Evolutionary conservation across 2,797 vertebrate genomes (phyloP), one percentile per base, ranked within the genome.

Genomic region (Echeneis naucrates): DNA sequence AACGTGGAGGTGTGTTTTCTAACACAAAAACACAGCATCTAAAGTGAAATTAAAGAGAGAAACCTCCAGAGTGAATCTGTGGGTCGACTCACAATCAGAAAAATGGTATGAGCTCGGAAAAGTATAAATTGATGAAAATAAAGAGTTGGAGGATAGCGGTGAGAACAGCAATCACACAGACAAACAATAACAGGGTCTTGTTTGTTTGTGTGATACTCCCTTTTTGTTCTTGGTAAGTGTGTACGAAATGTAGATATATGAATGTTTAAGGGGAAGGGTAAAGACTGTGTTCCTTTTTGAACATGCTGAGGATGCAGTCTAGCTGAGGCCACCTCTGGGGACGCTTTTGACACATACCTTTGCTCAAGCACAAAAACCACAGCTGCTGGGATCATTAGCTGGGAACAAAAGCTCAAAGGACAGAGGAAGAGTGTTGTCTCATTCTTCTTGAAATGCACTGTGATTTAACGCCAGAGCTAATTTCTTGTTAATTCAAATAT

Each of bases 231-330:
- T 35, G 38, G 63, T 32, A 23, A 58, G 23, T 68, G 53, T 59
- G 38, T 54, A 16, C 17, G 66, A 26, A 61, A 51, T 55, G 33
- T 59, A 55, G 40, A 30, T 66, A 24, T 62, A 72, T 59, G 12
- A 72, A 75, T 68, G 76, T 72, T 73, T 55, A 68, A 74, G 61
- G 54, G 52, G 55, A 4, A 48, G 48, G 24, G n/a, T 24, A 12
- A 68, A 24, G 27, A 37, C 44, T 60, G 55, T 47, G 33, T 40
- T 27, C 16, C 54, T 33, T 30, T 60, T 33, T 45, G 8, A 72
- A 72, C 53, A 19, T 56, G 55, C 69, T 73, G 79, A 81, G n/a
- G 54, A 60, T 51, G 69, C 78, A 73, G 55, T 70, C 24, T 65
- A 4, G 27, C 50, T 13, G 57, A 53, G 61, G 24, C 42, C 48